phyloP scores from a whole-genome alignment of 2,888 invertebrate species.

The Saturnia japonica region DNA sequence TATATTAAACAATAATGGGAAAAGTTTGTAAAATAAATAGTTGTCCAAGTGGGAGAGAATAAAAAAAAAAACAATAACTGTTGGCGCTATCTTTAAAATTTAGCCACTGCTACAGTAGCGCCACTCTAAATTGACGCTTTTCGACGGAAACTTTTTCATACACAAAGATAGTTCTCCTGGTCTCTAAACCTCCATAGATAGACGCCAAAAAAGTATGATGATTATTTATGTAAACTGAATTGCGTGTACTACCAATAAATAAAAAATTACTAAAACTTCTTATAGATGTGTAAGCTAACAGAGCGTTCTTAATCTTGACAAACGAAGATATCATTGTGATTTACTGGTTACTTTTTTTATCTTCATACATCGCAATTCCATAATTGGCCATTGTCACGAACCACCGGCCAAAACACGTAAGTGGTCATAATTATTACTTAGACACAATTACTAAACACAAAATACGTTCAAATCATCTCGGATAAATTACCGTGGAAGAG shows the following conservation, averaged over 20 bases:
- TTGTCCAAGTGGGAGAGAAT: too few relatives aligned
- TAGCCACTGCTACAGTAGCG: too few relatives aligned
- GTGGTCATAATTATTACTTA: conserved; percentile 34
- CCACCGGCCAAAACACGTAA: conserved; percentile 37
- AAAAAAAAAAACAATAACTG: too few relatives aligned
- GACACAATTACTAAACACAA: conserved; percentile 1
- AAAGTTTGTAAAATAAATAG: too few relatives aligned
- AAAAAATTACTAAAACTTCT: not conserved
- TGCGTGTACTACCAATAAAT: not conserved
- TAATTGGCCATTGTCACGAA: conserved; percentile 43
- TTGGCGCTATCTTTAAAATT: too few relatives aligned
- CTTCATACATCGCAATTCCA: conserved; percentile 26
- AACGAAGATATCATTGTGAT: conserved; percentile 28
- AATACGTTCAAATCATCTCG: not conserved
- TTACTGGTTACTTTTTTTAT: conserved; percentile 24
- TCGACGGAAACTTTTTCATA: too few relatives aligned
- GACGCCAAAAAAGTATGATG: too few relatives aligned
- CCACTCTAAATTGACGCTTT: too few relatives aligned
- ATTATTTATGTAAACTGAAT: not conserved
- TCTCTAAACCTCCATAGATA: too few relatives aligned
- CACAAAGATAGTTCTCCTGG: too few relatives aligned
- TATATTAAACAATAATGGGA: too few relatives aligned
- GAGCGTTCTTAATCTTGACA: conserved; percentile 23
- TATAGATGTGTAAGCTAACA: conserved; percentile 5
- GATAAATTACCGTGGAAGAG: not conserved